Evolutionary conservation across 1,140 invertebrate species (phyloP).

Genomic region (Tribolium castaneum): DNA sequence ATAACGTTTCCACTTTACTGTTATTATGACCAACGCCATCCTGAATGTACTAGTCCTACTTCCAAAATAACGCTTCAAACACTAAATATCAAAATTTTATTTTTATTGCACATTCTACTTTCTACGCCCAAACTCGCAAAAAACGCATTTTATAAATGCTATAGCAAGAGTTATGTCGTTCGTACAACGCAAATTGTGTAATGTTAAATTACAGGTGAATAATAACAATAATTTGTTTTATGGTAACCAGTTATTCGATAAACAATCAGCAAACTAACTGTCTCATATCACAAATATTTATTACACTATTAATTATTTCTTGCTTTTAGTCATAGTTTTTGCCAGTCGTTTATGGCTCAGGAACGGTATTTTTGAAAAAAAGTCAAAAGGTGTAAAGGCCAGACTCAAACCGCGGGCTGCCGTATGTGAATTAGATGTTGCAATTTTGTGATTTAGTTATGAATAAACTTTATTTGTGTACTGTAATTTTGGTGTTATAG

Average conservation of each 20-base stretch:
- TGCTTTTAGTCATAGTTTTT: too few relatives aligned
- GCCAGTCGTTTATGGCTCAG: too few relatives aligned
- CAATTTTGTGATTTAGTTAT: too few relatives aligned
- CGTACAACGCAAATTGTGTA: neutral
- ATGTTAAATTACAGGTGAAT: neutral
- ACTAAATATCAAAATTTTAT: neutral
- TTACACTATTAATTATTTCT: neutral
- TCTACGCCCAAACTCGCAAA: neutral
- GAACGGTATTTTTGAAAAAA: too few relatives aligned
- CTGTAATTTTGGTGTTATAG: too few relatives aligned
- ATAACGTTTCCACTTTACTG: constrained; percentile 29
- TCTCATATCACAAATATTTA: neutral
- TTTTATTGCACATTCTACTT: neutral
- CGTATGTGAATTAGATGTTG: too few relatives aligned
- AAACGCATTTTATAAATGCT: neutral
- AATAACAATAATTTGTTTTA: neutral
- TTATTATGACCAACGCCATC: neutral
- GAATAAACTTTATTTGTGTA: too few relatives aligned
- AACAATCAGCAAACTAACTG: neutral
- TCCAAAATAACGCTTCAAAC: neutral
- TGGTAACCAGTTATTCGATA: neutral
- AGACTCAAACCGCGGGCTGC: too few relatives aligned
- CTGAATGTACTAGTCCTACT: neutral
- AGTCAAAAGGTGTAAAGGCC: too few relatives aligned
- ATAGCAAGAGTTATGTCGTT: neutral